Percentiles rank a stretch among this genome's conserved stretches.
Conservation (phyloP, 1,140 invertebrate species). For the Cydia pomonella region DNA sequence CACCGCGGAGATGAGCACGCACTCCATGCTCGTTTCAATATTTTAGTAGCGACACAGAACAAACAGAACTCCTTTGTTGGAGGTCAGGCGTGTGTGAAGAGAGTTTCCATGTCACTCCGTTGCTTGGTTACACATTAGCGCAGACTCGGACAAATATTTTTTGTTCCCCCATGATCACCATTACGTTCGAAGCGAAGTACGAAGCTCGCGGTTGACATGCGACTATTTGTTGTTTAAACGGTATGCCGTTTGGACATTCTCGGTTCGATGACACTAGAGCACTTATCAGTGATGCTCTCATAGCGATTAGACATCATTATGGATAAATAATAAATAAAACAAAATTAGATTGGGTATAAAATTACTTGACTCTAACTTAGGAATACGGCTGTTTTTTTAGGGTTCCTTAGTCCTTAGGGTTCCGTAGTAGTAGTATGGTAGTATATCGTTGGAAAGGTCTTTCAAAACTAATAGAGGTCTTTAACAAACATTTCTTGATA, state of each 20-base stretch:
- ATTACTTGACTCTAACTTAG: neutral
- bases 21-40: slow-evolving; percentile 73
- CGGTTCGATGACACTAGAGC: slow-evolving; percentile 33
- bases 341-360: neutral
- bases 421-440: too few relatives aligned
- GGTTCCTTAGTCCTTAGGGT: too few relatives aligned
- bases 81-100: slow-evolving; percentile 76
- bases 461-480: too few relatives aligned
- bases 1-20: slow-evolving; percentile 60
- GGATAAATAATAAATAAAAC: neutral
- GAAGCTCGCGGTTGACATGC: slow-evolving; percentile 58
- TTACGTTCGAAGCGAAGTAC: slow-evolving; percentile 44
- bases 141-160: slow-evolving; percentile 73
- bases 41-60: slow-evolving; percentile 77
- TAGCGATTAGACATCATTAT: neutral
- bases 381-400: neutral
- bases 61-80: slow-evolving; percentile 76
- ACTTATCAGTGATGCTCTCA: slow-evolving; percentile 3
- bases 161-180: slow-evolving; percentile 74
- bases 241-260: slow-evolving; percentile 46
- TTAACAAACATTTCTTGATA: too few relatives aligned
- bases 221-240: slow-evolving; percentile 59
- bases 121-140: slow-evolving; percentile 74
- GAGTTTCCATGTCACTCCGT: slow-evolving; percentile 74
- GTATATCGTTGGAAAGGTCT: too few relatives aligned